phyloP scores from a whole-genome alignment of 1,140 invertebrate genomes.

The Scaptomyza pallida region DNA sequence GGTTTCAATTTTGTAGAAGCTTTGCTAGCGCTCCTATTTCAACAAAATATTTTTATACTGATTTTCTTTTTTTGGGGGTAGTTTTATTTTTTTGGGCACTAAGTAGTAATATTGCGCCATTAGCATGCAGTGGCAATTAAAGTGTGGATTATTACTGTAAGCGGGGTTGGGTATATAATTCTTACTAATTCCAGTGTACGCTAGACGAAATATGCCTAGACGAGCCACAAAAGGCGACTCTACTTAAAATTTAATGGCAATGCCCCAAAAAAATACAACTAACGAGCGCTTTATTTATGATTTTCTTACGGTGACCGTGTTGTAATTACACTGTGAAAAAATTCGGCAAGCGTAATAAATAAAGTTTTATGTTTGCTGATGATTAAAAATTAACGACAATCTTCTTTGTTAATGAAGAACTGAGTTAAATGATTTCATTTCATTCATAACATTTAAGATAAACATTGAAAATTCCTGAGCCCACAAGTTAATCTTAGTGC shows the following conservation, averaged over 20 bases:
- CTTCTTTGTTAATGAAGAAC: too few species aligned
- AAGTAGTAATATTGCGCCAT: constrained; percentile 30
- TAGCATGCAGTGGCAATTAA: constrained; percentile 40
- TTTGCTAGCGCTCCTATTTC: constrained; percentile 15
- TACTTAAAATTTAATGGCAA: constrained; percentile 33
- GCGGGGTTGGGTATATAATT: neutral
- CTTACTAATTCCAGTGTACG: constrained; percentile 44
- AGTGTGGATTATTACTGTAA: constrained; percentile 2
- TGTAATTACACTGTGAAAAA: constrained; percentile 25
- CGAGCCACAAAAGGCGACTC: constrained; percentile 44
- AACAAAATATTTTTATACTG: neutral
- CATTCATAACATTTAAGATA: too few species aligned
- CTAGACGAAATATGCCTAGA: constrained; percentile 19
- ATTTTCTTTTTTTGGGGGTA: neutral
- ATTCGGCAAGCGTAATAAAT: too few species aligned
- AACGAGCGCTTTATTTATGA: constrained; percentile 70
- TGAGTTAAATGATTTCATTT: too few species aligned
- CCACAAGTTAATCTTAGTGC: neutral
- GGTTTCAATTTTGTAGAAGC: constrained; percentile 14
- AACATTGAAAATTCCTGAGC: neutral
- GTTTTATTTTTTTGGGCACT: too few species aligned
- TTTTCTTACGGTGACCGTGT: constrained; percentile 40
- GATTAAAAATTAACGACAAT: too few species aligned
- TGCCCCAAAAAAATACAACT: constrained; percentile 27
- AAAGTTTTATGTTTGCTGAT: too few species aligned